phyloP scores from a whole-genome alignment of 2,888 invertebrate species.

The Caenorhabditis zanzibari region DNA sequence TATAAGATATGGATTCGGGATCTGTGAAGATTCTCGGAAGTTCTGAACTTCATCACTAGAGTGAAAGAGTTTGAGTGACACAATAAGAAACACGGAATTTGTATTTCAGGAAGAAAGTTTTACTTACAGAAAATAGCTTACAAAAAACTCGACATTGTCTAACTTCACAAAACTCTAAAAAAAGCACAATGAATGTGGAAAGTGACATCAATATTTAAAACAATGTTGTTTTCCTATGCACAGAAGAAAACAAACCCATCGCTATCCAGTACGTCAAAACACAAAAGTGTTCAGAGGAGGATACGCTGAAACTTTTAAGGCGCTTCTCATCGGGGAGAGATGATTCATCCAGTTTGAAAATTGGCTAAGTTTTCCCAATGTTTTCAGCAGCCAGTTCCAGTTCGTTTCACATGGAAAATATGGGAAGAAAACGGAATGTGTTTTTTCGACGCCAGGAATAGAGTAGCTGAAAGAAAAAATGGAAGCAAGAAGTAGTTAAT shows the following conservation, averaged over 20 bases:
- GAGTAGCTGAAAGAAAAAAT: background rate
- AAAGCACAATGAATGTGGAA: too few relatives aligned
- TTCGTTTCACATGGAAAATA: constrained; percentile 1
- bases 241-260: background rate
- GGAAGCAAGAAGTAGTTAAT: background rate
- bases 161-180: background rate
- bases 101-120: background rate
- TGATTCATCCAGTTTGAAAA: constrained; percentile 2
- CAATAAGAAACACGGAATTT: background rate
- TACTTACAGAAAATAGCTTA: too few relatives aligned
- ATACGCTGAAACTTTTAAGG: background rate
- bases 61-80: background rate
- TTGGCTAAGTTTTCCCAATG: background rate
- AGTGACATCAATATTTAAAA: background rate
- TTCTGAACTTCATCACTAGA: background rate
- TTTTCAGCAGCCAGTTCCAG: constrained; percentile 14
- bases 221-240: background rate
- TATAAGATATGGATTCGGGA: too few relatives aligned
- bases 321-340: constrained; percentile 19
- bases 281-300: constrained; percentile 5
- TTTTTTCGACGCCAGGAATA: background rate
- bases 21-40: background rate
- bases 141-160: background rate
- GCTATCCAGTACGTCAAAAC: constrained; percentile 11
- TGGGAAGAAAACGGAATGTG: background rate